phyloP scores from a whole-genome alignment of 2,888 invertebrate species.

The Caenorhabditis macrosperma region DNA sequence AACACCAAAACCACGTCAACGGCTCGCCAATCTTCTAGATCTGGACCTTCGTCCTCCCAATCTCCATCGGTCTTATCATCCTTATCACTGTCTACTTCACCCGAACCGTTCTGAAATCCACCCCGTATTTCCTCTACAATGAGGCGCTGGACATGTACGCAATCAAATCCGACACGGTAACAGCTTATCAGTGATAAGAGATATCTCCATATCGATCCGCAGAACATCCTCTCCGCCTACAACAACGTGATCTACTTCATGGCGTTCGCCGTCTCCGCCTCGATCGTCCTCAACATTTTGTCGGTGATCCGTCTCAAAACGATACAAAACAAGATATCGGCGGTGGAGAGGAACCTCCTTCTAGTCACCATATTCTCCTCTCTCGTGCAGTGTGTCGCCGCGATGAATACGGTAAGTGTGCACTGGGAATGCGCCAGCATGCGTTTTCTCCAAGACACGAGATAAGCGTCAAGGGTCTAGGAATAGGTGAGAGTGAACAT shows the following conservation, averaged over 20 bases:
- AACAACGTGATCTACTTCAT: constrained; percentile 41
- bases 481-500: too few species aligned
- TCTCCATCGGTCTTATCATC: constrained; percentile 5
- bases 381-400: constrained; percentile 25
- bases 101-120: constrained; percentile 5
- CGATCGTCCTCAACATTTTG: constrained; percentile 3
- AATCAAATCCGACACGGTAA: constrained; percentile 29
- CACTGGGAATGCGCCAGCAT: too few species aligned
- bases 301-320: constrained; percentile 24
- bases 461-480: too few species aligned
- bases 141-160: constrained; percentile 36
- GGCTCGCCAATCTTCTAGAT: constrained; percentile 20
- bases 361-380: constrained; percentile 32
- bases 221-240: constrained; percentile 45
- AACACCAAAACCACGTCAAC: background rate
- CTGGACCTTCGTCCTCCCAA: constrained; percentile 17
- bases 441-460: too few species aligned
- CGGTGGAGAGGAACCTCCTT: constrained; percentile 28
- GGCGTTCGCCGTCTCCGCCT: constrained; percentile 14
- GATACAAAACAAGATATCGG: constrained; percentile 26
- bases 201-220: background rate
- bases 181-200: background rate
- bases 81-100: constrained; percentile 9
- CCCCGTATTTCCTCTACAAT: constrained; percentile 27
- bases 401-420: constrained; percentile 41